A percentile compares a stretch with the other conserved stretches of the same genome.
phyloP scores from a whole-genome alignment of 2,888 invertebrate species.

The Escarpia spicata region DNA sequence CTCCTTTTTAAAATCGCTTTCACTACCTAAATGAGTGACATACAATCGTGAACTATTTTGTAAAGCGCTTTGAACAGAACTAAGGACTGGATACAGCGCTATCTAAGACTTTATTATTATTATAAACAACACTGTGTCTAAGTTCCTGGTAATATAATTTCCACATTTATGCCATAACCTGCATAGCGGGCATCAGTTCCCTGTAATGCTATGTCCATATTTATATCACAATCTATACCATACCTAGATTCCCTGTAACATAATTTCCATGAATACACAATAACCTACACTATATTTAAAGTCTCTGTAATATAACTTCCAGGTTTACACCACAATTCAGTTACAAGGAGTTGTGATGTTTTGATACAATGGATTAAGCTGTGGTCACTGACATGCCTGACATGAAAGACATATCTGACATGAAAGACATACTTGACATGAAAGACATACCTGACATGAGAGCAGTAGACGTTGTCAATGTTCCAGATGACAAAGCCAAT shows the following conservation, averaged over 20 bases:
- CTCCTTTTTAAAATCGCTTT: no score
- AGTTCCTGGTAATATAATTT: conserved; percentile 65
- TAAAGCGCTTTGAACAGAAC: no score
- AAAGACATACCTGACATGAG: conserved; percentile 52
- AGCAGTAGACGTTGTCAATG: conserved; percentile 66
- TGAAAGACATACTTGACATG: conserved; percentile 30
- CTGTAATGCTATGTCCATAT: neutral
- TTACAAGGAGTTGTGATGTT: neutral
- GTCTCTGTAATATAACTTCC: neutral
- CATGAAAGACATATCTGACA: conserved; percentile 49
- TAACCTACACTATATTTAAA: neutral
- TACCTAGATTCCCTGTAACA: conserved; percentile 43
- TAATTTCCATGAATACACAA: neutral
- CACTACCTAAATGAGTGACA: no score
- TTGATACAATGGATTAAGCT: neutral
- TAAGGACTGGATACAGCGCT: no score
- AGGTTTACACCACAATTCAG: neutral
- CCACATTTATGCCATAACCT: conserved; percentile 49
- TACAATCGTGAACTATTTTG: no score
- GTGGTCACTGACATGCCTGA: neutral
- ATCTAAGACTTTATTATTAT: no score
- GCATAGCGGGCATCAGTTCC: no score
- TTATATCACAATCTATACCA: neutral
- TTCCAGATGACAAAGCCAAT: conserved; percentile 67
- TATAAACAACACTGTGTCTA: neutral